phyloP scores from a whole-genome alignment of 2,888 invertebrate genomes.

The Microchrysa polita region DNA sequence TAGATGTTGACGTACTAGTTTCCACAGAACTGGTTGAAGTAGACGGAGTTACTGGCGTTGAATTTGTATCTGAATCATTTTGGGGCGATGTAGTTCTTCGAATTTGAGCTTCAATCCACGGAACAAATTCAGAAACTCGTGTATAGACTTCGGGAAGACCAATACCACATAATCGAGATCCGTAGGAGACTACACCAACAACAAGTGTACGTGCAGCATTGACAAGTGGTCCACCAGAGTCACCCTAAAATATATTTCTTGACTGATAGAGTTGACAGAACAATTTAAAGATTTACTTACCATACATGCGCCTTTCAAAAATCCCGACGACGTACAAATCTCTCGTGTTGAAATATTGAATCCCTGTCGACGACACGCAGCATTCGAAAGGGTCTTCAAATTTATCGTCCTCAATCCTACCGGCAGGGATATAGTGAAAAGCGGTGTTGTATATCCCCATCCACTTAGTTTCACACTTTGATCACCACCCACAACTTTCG shows the following conservation, averaged over 20 bases:
- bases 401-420: conserved; percentile 57
- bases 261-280: conserved; percentile 15
- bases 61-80: neutral
- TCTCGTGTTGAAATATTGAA: conserved; percentile 58
- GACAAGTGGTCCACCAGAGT: conserved; percentile 62
- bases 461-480: conserved; percentile 58
- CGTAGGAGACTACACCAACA: conserved; percentile 62
- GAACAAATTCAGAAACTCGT: conserved; percentile 58
- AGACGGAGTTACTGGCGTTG: neutral
- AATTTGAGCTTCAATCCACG: conserved; percentile 59
- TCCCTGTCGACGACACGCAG: conserved; percentile 55
- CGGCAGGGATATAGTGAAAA: conserved; percentile 55
- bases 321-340: conserved; percentile 58
- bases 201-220: conserved; percentile 53
- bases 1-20: neutral
- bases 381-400: conserved; percentile 59
- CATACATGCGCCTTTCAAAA: conserved; percentile 58
- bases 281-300: conserved; percentile 50
- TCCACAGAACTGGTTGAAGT: neutral
- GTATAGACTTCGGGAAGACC: conserved; percentile 61
- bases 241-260: conserved; percentile 56
- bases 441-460: conserved; percentile 61
- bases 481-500: conserved; percentile 56
- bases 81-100: neutral
- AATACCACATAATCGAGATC: conserved; percentile 52